Evolutionary conservation across 1,140 invertebrate genomes (phyloP), one percentile per base, ranked within the genome.

Genomic region (Globodera rostochiensis): DNA sequence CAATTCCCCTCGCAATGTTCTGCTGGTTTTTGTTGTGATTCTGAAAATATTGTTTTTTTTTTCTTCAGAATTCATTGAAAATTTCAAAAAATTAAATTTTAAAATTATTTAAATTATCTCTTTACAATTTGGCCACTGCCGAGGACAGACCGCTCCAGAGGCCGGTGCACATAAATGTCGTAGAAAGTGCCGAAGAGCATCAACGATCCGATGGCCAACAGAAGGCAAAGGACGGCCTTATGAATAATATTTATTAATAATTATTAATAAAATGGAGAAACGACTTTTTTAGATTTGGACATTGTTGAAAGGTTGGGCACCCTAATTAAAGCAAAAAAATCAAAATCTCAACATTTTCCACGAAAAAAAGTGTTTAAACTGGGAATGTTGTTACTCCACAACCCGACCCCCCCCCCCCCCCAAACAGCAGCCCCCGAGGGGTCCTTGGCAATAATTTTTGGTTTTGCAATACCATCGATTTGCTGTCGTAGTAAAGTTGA

Each of bases 151-250:
- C 67, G 80, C 19, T 85, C n/a, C 13, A 87, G 64, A 19, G 84
- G 85, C 13, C 77, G 76, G 25, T 77, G 82, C 46, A 85, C 85
- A 71, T 85, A 86, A 66, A 85, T 73, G 73, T 89, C 89, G 71
- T 89, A 89, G 49, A 83, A 75, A 11, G 88, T 87, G 21, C 89
- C 89, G 69, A 89, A 89, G 21, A 88, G 50, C 77, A 89, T 83
- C 49, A 89, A 66, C 9, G 86, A 79, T 3, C 84, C 71, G n/a
- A 90, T 83, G 36, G 85, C 69, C 13, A 86, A 77, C 9, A 90
- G 69, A 15, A 89, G 79, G 53, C 7, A 36, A 83, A 70, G 64
- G 9, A 69, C 76, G 66, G 4, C 74, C 88, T 85, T 82, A 36
- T 36, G 36, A 36, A 36, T 25, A 36, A 36, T 36, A 36, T 36